Base-by-base conservation (phyloP, 2,113 vertebrate genomes). In the Calyptommatus sinebrachiatus region DNA sequence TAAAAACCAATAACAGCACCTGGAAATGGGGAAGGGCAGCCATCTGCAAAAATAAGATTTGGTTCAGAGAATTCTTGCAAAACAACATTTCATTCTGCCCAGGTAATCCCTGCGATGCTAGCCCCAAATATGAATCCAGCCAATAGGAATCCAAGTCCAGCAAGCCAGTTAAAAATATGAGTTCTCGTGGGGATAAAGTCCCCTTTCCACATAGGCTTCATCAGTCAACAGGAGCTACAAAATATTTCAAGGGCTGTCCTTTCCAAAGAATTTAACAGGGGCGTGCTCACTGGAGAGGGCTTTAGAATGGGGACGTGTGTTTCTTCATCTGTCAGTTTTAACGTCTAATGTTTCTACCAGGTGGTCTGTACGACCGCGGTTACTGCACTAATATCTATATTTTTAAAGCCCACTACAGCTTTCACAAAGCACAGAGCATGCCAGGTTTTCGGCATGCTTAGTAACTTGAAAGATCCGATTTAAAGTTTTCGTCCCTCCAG, bases 341-440 rank as follows among this genome's bases (percentile, higher is more conserved):
- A 88, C 22, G 41, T 67, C 31, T 91, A 89, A 92, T 87, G 82
- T 72, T 89, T 92, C 87, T 90, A 80, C 73, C 90, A 91, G 89
- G 77, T 85, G 83, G 22, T 20, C 86, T 88, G 3, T 41, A 76
- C 11, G 11, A 26, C 61, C 69, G 72, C 62, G 46, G 65, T 75
- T 75, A 24, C 63, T 61, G 65, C n/a, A 29, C 65, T 61, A 6
- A 41, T 73, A 80, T 67, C 6, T 22, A 68, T 68, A n/a, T 68
- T 75, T 75, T 61, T 57, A 84, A 76, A 81, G 73, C 73, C 68
- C 87, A 89, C 46, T 48, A 73, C 78, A 72, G 50, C 81, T 53
- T 77, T 85, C 88, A 91, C 83, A 88, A 89, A 93, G 90, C 72
- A 71, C 89, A 92, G 84, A 86, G 73, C 72, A 77, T 73, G 80